These are phyloP conservation scores for Micrasema longulum DNA, from an alignment of 1,140 invertebrate species.

Conservation along the genomic window DNA sequence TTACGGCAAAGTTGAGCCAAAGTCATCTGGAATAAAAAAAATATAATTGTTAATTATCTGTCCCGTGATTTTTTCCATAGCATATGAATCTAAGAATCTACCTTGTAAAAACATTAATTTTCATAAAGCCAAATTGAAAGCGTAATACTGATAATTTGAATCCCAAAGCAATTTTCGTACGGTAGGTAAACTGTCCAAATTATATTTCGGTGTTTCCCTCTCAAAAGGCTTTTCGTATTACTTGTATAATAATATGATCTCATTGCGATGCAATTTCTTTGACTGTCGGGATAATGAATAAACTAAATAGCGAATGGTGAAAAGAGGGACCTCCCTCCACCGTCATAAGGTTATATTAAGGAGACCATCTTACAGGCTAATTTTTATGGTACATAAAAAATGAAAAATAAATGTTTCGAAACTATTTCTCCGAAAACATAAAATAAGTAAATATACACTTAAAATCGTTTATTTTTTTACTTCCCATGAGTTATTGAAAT, in stretches of 20 bases:
- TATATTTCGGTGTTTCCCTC: constrained; percentile 3
- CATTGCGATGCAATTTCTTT: constrained; percentile 28
- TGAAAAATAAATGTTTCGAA: too few species aligned
- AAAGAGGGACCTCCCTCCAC: too few species aligned
- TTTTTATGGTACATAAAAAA: too few species aligned
- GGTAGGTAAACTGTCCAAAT: constrained; percentile 18
- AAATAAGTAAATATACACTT: too few species aligned
- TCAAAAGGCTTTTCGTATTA: constrained; percentile 19
- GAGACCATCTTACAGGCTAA: too few species aligned
- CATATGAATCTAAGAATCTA: too few species aligned
- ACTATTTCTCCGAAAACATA: too few species aligned
- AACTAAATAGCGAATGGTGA: constrained; percentile 19
- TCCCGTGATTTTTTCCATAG: not conserved
- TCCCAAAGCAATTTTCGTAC: constrained; percentile 28
- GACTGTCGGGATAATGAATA: constrained; percentile 27
- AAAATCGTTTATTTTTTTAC: too few species aligned
- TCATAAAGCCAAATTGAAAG: constrained; percentile 1
- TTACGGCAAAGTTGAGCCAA: constrained; percentile 80
- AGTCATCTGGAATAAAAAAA: constrained; percentile 74
- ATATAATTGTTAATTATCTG: not conserved
- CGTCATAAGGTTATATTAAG: too few species aligned
- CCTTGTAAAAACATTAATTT: too few species aligned
- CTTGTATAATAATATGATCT: constrained; percentile 25
- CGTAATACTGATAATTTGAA: constrained; percentile 4
- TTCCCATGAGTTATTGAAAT: too few species aligned